phyloP scores from a whole-genome alignment of 37 sponge, comb jelly and placozoan genomes.

The Cladorhizidae sp. region DNA sequence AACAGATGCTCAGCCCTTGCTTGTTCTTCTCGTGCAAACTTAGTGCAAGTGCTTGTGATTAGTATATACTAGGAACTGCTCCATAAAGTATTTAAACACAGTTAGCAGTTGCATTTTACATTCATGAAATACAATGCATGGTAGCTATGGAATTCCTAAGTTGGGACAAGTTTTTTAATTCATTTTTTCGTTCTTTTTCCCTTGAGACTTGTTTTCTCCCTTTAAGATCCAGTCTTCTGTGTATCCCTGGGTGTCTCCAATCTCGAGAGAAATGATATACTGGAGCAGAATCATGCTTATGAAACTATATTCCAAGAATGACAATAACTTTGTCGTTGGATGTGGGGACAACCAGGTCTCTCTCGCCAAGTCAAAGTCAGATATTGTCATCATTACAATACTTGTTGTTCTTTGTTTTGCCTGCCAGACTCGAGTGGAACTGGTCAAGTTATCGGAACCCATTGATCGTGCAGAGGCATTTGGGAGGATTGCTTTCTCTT shows the following conservation, averaged over 20 bases:
- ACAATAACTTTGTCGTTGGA: constrained; percentile 28
- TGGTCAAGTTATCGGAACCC: constrained; percentile 34
- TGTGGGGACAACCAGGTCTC: constrained; percentile 64
- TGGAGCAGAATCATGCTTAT: constrained; percentile 64
- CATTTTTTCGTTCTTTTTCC: too few species aligned
- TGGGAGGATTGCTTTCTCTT: constrained; percentile 85
- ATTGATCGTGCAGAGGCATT: constrained; percentile 78
- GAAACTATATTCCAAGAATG: constrained; percentile 27
- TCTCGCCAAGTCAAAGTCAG: background rate
- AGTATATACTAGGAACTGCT: too few species aligned
- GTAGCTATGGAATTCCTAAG: too few species aligned
- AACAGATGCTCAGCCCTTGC: too few species aligned
- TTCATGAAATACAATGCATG: too few species aligned
- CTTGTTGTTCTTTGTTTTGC: background rate
- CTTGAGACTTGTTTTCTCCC: too few species aligned
- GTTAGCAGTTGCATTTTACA: too few species aligned
- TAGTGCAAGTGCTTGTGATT: too few species aligned
- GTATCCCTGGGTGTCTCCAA: constrained; percentile 56
- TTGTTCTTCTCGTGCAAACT: too few species aligned
- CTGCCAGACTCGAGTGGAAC: constrained; percentile 47
- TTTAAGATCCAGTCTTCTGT: constrained; percentile 63
- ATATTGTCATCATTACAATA: background rate
- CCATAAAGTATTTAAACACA: too few species aligned
- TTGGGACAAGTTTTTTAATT: too few species aligned
- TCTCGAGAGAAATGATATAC: constrained; percentile 45